phyloP scores from a whole-genome alignment of 2,113 vertebrate genomes.

The Pan troglodytes region NHGRI_mPanTro3-v2.1_pri NC_086015.1:155943001-155943500 shows the following conservation, averaged over 20 bases:
- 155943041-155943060: not conserved
- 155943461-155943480: not conserved
- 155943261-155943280: not conserved
- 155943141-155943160: accelerated
- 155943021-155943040: not conserved
- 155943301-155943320: not conserved
- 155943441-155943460: not conserved
- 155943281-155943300: not conserved
- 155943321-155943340: not conserved
- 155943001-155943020: not conserved
- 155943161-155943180: not conserved
- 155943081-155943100: not conserved
- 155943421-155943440: not conserved
- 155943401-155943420: not conserved
- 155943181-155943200: not conserved
- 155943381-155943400: not conserved
- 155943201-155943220: not conserved
- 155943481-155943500: not conserved
- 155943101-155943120: not conserved
- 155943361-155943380: not conserved
- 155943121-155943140: not conserved
- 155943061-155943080: not conserved
- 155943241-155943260: not conserved
- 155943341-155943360: not conserved
- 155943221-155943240: not conserved